Evolutionary conservation across 2,797 vertebrate species (phyloP).

Genomic region (Coendou prehensilis): DNA sequence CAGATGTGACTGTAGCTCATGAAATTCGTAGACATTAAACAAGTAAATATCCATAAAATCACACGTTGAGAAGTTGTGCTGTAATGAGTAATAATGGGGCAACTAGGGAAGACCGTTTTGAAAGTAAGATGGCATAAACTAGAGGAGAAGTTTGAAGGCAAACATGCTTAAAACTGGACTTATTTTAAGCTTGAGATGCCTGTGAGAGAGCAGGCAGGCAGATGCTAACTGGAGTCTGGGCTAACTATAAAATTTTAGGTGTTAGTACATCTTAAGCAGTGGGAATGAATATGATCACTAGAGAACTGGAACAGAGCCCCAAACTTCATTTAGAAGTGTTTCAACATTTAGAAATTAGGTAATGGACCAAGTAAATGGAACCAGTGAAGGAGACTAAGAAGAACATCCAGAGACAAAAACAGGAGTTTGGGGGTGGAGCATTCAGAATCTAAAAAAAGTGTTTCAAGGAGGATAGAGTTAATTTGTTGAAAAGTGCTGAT

Average conservation of each 20-base stretch:
- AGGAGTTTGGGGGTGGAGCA: neutral
- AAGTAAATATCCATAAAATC: neutral
- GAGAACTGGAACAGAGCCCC: neutral
- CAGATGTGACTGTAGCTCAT: neutral
- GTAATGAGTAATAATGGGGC: neutral
- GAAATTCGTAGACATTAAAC: conserved; percentile 5
- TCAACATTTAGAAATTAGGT: conserved; percentile 30
- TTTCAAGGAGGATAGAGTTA: neutral
- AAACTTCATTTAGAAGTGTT: conserved; percentile 7
- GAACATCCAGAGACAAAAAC: neutral
- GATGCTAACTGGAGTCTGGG: neutral
- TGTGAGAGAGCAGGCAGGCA: neutral
- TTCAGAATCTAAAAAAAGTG: neutral
- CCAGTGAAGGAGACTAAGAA: neutral
- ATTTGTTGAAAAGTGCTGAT: neutral
- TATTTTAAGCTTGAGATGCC: neutral
- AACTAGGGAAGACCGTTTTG: neutral
- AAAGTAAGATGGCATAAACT: neutral
- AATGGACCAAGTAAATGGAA: neutral
- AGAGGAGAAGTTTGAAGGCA: neutral
- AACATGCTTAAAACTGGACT: neutral
- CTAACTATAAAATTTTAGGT: neutral
- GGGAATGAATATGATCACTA: neutral
- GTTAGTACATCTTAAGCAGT: conserved; percentile 8
- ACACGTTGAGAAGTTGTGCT: neutral